Conservation (phyloP, 2,113 vertebrate species). For the Arizona elegans region DNA sequence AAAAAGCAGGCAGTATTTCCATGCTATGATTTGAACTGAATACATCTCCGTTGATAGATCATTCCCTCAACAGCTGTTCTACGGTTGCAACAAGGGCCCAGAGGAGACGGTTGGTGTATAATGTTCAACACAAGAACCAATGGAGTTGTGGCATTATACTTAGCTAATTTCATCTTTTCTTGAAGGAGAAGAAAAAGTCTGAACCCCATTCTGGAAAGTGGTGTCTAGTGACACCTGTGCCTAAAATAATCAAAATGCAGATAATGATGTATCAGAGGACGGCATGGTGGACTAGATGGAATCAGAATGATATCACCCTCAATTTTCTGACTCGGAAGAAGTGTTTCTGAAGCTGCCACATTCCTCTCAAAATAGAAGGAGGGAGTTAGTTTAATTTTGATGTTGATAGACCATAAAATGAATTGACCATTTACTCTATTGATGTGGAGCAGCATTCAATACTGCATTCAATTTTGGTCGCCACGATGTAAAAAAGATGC, state of each 20-base stretch:
- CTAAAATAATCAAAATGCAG: background rate
- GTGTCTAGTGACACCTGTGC: background rate
- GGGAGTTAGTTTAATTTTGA: background rate
- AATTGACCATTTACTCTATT: background rate
- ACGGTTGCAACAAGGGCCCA: too few relatives aligned
- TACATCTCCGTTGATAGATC: background rate
- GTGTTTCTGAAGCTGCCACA: background rate
- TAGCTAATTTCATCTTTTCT: background rate
- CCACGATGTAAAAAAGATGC: too few relatives aligned
- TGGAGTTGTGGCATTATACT: background rate
- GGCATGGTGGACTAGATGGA: background rate
- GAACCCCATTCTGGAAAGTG: background rate
- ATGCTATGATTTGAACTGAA: background rate
- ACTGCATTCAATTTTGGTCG: too few relatives aligned
- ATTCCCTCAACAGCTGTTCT: background rate
- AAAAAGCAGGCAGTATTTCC: background rate
- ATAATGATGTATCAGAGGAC: background rate
- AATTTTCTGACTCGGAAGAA: background rate
- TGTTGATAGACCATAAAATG: background rate
- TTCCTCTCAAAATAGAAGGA: background rate
- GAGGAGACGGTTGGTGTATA: background rate
- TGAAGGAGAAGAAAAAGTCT: background rate
- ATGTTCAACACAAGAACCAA: background rate
- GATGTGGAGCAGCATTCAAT: background rate
- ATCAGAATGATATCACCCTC: too few relatives aligned